Conservation (phyloP, 2,113 vertebrate genomes). For the Catharus minimus region DNA sequence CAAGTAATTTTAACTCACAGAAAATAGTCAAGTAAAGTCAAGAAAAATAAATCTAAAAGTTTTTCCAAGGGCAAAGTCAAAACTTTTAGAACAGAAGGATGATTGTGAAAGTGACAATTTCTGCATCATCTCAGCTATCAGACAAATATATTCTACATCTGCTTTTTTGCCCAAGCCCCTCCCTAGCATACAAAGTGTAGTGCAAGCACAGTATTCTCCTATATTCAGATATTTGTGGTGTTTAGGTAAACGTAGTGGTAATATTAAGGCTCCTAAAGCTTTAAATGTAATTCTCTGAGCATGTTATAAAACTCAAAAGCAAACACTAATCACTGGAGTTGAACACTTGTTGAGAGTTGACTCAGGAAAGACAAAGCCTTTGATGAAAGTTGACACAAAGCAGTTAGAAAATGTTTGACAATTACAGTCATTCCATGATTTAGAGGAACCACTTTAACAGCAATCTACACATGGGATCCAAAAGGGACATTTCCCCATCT, state of each 20-base stretch:
- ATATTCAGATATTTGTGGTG: neutral
- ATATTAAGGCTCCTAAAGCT: neutral
- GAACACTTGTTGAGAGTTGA: neutral
- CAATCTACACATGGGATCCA: neutral
- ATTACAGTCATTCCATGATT: neutral
- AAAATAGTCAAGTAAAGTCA: neutral
- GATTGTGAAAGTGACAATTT: neutral
- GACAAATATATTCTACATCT: neutral
- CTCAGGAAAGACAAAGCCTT: neutral
- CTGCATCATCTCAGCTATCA: neutral
- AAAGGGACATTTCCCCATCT: neutral
- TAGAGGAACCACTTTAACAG: neutral
- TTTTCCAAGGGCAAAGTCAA: neutral
- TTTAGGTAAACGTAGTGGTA: neutral
- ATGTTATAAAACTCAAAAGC: neutral
- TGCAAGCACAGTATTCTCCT: neutral
- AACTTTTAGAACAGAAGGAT: neutral
- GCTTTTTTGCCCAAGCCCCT: neutral
- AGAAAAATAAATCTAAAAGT: neutral
- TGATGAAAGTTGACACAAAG: neutral
- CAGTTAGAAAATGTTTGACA: neutral
- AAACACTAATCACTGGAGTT: neutral
- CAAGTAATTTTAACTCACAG: neutral
- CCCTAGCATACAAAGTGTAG: neutral
- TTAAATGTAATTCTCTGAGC: neutral